Evolutionary conservation across 1,140 invertebrate genomes (phyloP).

Genomic region (Atopsyche davidsoni): DNA sequence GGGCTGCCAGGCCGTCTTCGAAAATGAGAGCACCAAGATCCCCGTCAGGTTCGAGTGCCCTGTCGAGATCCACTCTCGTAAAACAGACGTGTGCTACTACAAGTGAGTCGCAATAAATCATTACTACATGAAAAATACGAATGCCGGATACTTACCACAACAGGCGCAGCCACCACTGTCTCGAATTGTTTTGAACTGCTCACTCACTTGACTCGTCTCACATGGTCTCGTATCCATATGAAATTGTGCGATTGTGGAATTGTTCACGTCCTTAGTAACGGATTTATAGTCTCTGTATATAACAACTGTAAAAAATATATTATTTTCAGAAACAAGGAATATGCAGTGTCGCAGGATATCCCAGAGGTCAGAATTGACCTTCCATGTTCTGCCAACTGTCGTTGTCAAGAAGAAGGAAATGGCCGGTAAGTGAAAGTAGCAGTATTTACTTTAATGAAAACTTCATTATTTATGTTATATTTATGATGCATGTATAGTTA

Average conservation of each 20-base stretch:
- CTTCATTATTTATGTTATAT: conserved; percentile 1
- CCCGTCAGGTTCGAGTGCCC: conserved; percentile 27
- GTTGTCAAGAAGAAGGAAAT: conserved; percentile 10
- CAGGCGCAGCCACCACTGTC: too few species aligned
- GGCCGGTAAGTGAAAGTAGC: conserved; percentile 9
- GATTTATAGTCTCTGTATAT: too few species aligned
- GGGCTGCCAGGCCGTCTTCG: conserved; percentile 21
- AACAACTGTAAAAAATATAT: not conserved
- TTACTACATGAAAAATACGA: too few species aligned
- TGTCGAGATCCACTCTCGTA: conserved; percentile 1
- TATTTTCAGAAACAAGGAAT: conserved; percentile 18
- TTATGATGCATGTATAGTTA: not conserved
- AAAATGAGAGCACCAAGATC: conserved; percentile 17
- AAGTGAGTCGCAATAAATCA: too few species aligned
- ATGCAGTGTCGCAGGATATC: conserved; percentile 6
- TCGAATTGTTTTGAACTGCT: too few species aligned
- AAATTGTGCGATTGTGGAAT: too few species aligned
- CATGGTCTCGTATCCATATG: too few species aligned
- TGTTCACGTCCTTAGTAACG: too few species aligned
- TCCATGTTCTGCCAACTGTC: conserved; percentile 19
- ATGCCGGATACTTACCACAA: too few species aligned
- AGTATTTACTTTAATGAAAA: not conserved
- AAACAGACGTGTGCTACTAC: conserved; percentile 24
- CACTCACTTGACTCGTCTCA: too few species aligned
- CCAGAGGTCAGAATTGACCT: conserved; percentile 18